A percentile compares a stretch with the other conserved stretches of the same genome.
Evolutionary conservation across 2,113 vertebrate genomes (phyloP).

Genomic region (Hyperopisus bebe): DNA sequence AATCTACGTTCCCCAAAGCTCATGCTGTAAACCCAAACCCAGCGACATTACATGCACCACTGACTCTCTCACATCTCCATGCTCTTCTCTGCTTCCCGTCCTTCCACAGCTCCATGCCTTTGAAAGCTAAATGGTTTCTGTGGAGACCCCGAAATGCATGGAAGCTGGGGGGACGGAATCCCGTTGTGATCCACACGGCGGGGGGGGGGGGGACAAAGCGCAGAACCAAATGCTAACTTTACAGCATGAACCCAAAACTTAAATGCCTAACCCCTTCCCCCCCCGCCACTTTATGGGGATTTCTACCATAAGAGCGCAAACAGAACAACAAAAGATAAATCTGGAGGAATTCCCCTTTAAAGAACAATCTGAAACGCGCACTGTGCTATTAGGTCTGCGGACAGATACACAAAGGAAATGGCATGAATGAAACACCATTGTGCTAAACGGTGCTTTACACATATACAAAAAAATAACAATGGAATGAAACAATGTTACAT

Average conservation of each 20-base stretch:
- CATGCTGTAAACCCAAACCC: neutral
- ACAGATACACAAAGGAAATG: neutral
- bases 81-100: neutral
- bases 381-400: neutral
- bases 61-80: neutral
- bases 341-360: neutral
- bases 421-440: neutral
- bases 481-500: neutral
- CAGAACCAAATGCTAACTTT: neutral
- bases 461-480: neutral
- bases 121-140: neutral
- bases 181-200: neutral
- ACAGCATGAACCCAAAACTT: neutral
- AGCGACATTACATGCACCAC: neutral
- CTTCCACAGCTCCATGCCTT: neutral
- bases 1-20: neutral
- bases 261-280: neutral
- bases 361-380: neutral
- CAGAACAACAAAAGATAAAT: neutral
- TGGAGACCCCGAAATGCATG: neutral
- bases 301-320: neutral
- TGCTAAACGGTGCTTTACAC: neutral
- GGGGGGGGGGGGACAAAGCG: neutral
- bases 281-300: neutral
- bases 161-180: neutral